Evolutionary conservation across 2,113 vertebrate species (phyloP).

Genomic region (Epinephelus cyanopodus): DNA sequence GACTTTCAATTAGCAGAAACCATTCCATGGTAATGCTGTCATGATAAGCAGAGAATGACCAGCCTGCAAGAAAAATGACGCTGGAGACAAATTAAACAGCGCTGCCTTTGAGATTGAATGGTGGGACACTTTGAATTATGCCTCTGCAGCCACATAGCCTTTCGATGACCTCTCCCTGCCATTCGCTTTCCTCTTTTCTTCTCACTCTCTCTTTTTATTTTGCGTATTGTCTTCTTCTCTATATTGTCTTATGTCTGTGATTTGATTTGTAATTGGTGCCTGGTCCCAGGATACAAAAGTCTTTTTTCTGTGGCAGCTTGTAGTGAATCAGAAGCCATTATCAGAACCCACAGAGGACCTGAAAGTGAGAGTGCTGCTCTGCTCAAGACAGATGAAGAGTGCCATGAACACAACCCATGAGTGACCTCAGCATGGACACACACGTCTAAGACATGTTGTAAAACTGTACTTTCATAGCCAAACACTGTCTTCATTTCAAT

Average conservation of each 20-base stretch:
- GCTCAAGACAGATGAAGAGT: background rate
- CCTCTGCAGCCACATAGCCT: slow-evolving; percentile 30
- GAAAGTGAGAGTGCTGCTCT: background rate
- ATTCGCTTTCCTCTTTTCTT: background rate
- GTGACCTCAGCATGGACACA: background rate
- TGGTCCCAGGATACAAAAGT: slow-evolving; percentile 11
- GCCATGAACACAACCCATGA: background rate
- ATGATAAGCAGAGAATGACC: slow-evolving; percentile 34
- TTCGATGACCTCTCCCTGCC: slow-evolving; percentile 31
- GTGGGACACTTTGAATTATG: slow-evolving; percentile 33
- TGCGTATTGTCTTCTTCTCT: background rate
- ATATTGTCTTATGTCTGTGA: background rate
- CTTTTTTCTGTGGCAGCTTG: background rate
- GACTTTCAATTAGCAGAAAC: slow-evolving; percentile 46
- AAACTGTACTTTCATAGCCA: no score
- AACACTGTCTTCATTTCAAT: no score
- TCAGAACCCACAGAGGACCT: background rate
- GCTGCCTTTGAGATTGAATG: slow-evolving; percentile 11
- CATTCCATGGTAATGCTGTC: slow-evolving; percentile 43
- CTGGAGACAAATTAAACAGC: slow-evolving; percentile 36
- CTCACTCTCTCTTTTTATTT: background rate
- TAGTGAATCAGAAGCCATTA: slow-evolving; percentile 8
- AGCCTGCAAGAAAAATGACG: slow-evolving; percentile 9
- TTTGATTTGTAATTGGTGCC: background rate
- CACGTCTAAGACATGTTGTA: no score